phyloP scores from a whole-genome alignment of 2,113 vertebrate species.

The Coptodon rendalli region DNA sequence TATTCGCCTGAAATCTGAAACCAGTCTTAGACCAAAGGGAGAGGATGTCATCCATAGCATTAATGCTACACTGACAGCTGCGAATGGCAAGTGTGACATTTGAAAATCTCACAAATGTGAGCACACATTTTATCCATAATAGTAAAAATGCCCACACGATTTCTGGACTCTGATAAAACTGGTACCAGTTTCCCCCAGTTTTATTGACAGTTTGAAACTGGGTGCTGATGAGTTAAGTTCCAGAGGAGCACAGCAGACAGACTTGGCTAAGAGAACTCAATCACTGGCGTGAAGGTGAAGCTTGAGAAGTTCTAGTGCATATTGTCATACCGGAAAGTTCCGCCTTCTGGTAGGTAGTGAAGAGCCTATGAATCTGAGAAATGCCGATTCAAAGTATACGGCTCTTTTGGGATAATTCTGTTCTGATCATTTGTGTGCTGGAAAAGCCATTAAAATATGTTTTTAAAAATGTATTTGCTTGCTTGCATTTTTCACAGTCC shows the following conservation, averaged over 20 bases:
- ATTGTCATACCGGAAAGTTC: background rate
- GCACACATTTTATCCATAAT: background rate
- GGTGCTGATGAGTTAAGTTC: background rate
- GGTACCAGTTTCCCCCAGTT: background rate
- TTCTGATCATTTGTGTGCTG: background rate
- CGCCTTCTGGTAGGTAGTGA: background rate
- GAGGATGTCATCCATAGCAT: slow-evolving; percentile 85
- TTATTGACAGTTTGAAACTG: background rate
- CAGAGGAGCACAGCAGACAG: background rate
- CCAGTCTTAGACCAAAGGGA: slow-evolving; percentile 79
- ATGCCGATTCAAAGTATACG: background rate
- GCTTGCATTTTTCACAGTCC: slow-evolving; percentile 55
- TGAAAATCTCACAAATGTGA: background rate
- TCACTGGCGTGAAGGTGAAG: background rate
- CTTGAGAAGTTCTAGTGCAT: background rate
- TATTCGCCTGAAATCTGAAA: slow-evolving; percentile 76
- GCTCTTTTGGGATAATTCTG: background rate
- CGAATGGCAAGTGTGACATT: slow-evolving; percentile 70
- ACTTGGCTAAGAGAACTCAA: background rate
- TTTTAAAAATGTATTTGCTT: background rate
- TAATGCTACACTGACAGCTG: slow-evolving; percentile 76
- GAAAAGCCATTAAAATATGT: background rate
- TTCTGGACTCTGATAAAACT: background rate
- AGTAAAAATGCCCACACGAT: background rate
- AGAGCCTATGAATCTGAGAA: background rate